Base-by-base conservation (phyloP, 2,888 invertebrate species). In the Taphrorychus bicolor region DNA sequence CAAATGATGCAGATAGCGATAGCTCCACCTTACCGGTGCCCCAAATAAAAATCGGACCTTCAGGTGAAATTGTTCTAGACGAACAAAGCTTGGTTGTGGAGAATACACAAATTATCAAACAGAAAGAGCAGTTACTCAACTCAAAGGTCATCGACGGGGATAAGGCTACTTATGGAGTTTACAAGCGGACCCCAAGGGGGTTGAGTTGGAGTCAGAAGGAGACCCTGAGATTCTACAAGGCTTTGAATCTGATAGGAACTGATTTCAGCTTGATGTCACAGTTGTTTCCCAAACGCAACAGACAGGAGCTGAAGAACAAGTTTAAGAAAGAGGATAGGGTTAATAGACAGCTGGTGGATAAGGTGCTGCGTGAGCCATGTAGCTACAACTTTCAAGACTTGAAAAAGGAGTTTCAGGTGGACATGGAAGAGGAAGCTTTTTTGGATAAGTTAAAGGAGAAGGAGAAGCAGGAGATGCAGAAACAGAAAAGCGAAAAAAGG, bases 191-290 rank as follows among this genome's bases (percentile, higher is more conserved):
- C 14, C 85, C 87, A 72, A 87, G 91, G 51, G 86, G 91, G 0
- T 89, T 88, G 59, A 91, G 91, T 48, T 95, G 95, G 95, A 82
- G 83, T 5, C 85, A 88, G 32, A 85, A 86, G 66, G 95, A 97
- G 78, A 97, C 96, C 0, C 84, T 93, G n/a, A 90, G 91, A 72
- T 97, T 97, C 83, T 98, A 96, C 83, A 88, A 92, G 75, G 95
- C 95, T 0, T 83, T 98, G 7, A 94, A 93, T 74, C 91, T 91
- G 5, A 87, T 97, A 56, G 97, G 97, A 0, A 95, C 97, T 0
- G 97, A 98, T 84, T 98, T 98, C 82, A 89, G 93, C 3, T 83
- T 96, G 58, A 97, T 98, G 94, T 86, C 89, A 68, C 87, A 89
- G 56, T 83, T 94, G 45, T 96, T 97, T 83, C 81, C 94, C 0